phyloP scores from a whole-genome alignment of 2,888 invertebrate genomes.

The Stenurella melanura region DNA sequence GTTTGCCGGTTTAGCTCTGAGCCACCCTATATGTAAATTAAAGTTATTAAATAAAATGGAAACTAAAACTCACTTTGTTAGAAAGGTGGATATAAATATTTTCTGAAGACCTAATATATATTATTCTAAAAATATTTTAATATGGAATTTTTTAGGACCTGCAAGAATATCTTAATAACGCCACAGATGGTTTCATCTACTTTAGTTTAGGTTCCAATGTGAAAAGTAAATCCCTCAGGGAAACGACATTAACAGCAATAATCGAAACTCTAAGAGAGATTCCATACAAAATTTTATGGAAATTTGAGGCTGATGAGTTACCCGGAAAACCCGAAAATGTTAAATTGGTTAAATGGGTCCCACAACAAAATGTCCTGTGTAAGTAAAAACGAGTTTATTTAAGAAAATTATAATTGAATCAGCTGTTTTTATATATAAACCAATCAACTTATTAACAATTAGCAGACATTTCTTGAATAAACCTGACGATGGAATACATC shows the following conservation, averaged over 20 bases:
- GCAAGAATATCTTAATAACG: slow-evolving; percentile 37
- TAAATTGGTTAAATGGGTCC: slow-evolving; percentile 50
- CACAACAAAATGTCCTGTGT: slow-evolving; percentile 50
- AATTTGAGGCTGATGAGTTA: slow-evolving; percentile 47
- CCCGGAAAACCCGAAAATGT: slow-evolving; percentile 43
- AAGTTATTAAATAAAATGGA: too few species aligned
- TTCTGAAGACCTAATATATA: neutral
- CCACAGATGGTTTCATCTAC: slow-evolving; percentile 48
- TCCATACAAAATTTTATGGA: slow-evolving; percentile 53
- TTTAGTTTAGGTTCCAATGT: slow-evolving; percentile 52
- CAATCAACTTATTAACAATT: too few species aligned
- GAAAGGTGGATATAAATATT: too few species aligned
- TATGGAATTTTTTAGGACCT: slow-evolving; percentile 41
- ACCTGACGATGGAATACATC: too few species aligned
- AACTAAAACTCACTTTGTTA: too few species aligned
- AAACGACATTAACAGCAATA: slow-evolving; percentile 28
- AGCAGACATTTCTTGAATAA: too few species aligned
- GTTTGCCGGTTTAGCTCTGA: too few species aligned
- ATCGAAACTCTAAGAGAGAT: slow-evolving; percentile 43
- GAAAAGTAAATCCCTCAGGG: slow-evolving; percentile 41
- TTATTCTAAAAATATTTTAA: neutral
- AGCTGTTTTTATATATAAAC: too few species aligned
- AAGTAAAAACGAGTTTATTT: slow-evolving; percentile 21
- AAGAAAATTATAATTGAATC: neutral
- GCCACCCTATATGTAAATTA: too few species aligned